Percentiles rank a stretch among this genome's conserved stretches.
Conservation (phyloP, 2,113 vertebrate genomes). For the Mirza zaza region DNA sequence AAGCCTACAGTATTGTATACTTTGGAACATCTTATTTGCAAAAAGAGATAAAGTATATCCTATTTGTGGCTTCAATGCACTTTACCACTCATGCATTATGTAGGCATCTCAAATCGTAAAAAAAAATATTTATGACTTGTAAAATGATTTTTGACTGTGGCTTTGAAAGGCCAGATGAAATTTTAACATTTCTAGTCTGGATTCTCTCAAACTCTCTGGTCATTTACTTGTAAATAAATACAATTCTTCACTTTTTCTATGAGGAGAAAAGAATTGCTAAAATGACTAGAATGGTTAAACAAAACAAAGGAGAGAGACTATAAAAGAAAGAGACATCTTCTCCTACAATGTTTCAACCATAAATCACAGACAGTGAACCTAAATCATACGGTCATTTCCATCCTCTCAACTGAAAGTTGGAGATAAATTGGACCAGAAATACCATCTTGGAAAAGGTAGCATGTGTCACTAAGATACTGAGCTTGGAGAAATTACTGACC, state of each 20-base stretch:
- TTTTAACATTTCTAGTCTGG: conserved; percentile 38
- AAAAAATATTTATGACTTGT: conserved; percentile 38
- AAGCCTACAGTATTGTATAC: not conserved
- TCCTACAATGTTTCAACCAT: not conserved
- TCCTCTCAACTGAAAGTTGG: conserved; percentile 37
- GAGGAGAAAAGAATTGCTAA: not conserved
- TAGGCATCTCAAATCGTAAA: conserved; percentile 32
- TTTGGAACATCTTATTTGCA: conserved; percentile 49
- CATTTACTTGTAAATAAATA: conserved; percentile 42
- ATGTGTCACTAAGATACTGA: conserved; percentile 4
- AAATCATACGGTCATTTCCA: not conserved
- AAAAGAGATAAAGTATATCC: conserved; percentile 67
- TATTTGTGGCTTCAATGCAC: conserved; percentile 38
- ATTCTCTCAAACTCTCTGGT: conserved; percentile 47
- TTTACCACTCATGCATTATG: conserved; percentile 56
- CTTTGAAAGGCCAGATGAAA: conserved; percentile 48
- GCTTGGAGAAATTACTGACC: conserved; percentile 14
- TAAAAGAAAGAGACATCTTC: not conserved
- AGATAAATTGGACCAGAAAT: conserved; percentile 7
- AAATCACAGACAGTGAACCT: not conserved
- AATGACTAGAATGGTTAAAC: conserved; percentile 2
- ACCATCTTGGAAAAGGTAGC: not conserved
- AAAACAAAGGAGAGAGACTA: conserved; percentile 1
- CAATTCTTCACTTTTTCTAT: conserved; percentile 6
- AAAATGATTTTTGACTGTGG: conserved; percentile 51